A percentile compares a stretch with the other conserved stretches of the same genome.
Conservation (phyloP, 2,113 vertebrate genomes). For the Ictidomys tridecemlineatus region DNA sequence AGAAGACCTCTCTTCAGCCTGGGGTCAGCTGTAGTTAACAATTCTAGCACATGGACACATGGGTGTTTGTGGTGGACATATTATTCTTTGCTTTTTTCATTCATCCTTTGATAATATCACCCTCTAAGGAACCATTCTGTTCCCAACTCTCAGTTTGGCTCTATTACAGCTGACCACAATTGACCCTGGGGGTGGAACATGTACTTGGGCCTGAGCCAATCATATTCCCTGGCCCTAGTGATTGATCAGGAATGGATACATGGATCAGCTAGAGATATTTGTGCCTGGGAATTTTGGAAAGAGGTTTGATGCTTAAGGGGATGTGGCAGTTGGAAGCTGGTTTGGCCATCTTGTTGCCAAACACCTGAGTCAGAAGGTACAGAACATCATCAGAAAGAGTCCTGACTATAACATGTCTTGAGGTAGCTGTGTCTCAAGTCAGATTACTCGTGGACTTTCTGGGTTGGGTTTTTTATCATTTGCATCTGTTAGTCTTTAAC, state of each 20-base stretch:
- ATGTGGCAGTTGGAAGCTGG: not conserved
- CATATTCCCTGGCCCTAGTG: not conserved
- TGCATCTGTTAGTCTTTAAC: not conserved
- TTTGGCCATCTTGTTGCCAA: not conserved
- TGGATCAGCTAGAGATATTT: not conserved
- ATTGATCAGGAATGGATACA: not conserved
- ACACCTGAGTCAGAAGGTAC: not conserved
- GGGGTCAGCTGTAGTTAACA: not conserved
- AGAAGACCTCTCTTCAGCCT: not conserved
- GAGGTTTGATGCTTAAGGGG: constrained; percentile 7
- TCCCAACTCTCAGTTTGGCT: not conserved
- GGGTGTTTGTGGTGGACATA: not conserved
- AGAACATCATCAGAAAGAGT: not conserved
- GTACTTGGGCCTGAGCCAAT: not conserved
- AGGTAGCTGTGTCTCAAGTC: not conserved
- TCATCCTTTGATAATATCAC: not conserved
- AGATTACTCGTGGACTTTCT: not conserved
- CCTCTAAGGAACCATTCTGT: not conserved
- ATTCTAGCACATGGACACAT: not conserved
- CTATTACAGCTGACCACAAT: not conserved
- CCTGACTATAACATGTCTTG: not conserved
- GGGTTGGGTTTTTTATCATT: constrained; percentile 1
- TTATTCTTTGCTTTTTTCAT: constrained; percentile 8
- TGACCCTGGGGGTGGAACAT: not conserved
- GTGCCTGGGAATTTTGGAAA: not conserved